phyloP scores from a whole-genome alignment of 2,113 vertebrate genomes.

The Mesembrinibis cayennensis region DNA sequence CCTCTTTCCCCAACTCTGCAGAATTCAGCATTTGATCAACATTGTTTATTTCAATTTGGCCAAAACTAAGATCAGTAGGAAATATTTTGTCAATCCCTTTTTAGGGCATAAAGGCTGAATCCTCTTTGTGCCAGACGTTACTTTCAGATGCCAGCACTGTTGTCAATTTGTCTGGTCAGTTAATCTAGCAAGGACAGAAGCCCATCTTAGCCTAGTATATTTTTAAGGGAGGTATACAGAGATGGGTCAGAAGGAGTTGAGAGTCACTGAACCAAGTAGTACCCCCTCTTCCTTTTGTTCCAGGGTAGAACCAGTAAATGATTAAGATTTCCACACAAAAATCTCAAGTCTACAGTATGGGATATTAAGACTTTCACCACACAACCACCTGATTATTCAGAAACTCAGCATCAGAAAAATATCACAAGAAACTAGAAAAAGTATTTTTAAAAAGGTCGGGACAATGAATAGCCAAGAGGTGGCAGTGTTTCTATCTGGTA shows the following conservation, averaged over 20 bases:
- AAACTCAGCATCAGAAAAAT: background rate
- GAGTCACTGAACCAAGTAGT: background rate
- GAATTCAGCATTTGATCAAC: background rate
- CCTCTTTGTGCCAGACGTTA: background rate
- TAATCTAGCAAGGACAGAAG: background rate
- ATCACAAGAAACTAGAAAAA: background rate
- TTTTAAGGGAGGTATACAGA: background rate
- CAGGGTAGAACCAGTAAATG: background rate
- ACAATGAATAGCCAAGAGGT: constrained; percentile 12
- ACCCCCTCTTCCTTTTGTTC: background rate
- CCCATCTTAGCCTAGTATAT: background rate
- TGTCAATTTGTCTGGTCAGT: background rate
- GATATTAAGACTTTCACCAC: background rate
- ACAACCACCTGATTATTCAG: background rate
- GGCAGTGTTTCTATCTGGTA: constrained; percentile 15
- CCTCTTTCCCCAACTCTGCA: background rate
- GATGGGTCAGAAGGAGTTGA: background rate
- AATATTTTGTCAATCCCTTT: background rate
- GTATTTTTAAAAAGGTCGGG: background rate
- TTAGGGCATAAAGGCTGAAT: background rate
- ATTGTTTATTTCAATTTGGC: background rate
- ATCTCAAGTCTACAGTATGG: background rate
- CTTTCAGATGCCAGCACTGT: background rate
- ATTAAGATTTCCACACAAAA: background rate
- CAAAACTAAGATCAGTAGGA: background rate